These are phyloP conservation scores for Rhogogaster chlorosoma DNA, from an alignment of 2,888 invertebrate genomes.

Conservation along the genomic window DNA sequence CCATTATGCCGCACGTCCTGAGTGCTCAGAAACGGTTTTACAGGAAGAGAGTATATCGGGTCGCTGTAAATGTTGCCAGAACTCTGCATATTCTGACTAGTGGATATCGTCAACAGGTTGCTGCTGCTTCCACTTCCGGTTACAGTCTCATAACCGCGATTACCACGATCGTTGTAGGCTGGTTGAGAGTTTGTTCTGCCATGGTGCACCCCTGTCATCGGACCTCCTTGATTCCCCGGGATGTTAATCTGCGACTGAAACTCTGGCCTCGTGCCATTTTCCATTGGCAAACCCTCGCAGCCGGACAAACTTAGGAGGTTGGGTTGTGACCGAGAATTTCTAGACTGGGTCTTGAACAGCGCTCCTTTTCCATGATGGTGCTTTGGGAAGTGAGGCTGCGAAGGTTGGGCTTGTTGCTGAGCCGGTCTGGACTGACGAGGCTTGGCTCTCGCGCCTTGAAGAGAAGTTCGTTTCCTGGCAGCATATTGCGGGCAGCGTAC, in stretches of 20 bases:
- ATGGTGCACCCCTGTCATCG: conserved; percentile 59
- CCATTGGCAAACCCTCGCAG: conserved; percentile 56
- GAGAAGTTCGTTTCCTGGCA: conserved; percentile 69
- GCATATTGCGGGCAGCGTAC: conserved; percentile 72
- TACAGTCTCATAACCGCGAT: neutral
- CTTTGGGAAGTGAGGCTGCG: conserved; percentile 62
- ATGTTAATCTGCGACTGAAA: conserved; percentile 71
- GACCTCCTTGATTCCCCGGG: conserved; percentile 52
- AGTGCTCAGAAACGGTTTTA: conserved; percentile 75
- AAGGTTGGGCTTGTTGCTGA: conserved; percentile 53
- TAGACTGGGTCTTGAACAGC: conserved; percentile 71
- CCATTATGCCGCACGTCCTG: conserved; percentile 73
- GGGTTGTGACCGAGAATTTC: conserved; percentile 75
- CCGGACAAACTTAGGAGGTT: conserved; percentile 70
- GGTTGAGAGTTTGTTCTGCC: conserved; percentile 73
- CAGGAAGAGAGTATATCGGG: conserved; percentile 73
- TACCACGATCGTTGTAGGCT: conserved; percentile 59
- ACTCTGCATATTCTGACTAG: conserved; percentile 56
- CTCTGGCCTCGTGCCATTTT: conserved; percentile 56
- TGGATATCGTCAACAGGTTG: conserved; percentile 11
- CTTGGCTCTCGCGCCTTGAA: conserved; percentile 51
- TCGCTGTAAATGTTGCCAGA: conserved; percentile 67
- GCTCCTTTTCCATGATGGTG: conserved; percentile 66
- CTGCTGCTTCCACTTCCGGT: conserved; percentile 16
- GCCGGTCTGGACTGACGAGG: conserved; percentile 46